phyloP scores from a whole-genome alignment of 2,797 vertebrate species.

The Synanceia verrucosa region DNA sequence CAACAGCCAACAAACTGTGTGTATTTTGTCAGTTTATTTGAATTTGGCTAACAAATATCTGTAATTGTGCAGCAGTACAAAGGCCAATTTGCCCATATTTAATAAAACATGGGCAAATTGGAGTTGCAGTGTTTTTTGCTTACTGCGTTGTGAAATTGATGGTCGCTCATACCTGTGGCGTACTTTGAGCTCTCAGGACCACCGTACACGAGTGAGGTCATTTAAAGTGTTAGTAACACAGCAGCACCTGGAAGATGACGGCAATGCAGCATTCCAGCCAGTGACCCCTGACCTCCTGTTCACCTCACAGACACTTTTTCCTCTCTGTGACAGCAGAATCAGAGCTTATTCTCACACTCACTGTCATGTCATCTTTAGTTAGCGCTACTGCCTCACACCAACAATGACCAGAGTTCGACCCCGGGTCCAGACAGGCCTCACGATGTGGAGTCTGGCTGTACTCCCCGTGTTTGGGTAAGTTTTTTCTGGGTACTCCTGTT shows the following conservation, averaged over 20 bases:
- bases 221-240: slow-evolving; percentile 22
- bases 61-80: no score
- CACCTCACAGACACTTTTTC: slow-evolving; percentile 51
- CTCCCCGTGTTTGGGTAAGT: no score
- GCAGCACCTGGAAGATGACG: slow-evolving; percentile 67
- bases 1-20: background rate
- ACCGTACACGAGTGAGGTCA: background rate
- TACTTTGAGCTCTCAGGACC: slow-evolving; percentile 2
- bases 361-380: slow-evolving; percentile 20
- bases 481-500: no score
- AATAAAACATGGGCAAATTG: no score
- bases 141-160: background rate
- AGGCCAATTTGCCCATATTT: background rate
- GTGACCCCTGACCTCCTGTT: slow-evolving; percentile 57
- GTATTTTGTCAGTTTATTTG: background rate
- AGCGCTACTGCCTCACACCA: no score
- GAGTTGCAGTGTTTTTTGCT: background rate
- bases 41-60: background rate
- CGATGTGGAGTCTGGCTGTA: no score
- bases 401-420: no score
- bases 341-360: slow-evolving; percentile 12
- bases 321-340: slow-evolving; percentile 11
- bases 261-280: slow-evolving; percentile 56
- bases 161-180: background rate
- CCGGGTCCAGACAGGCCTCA: no score